Evolutionary conservation across 1,140 invertebrate species (phyloP).

Genomic region (Trichoplusia ni): DNA sequence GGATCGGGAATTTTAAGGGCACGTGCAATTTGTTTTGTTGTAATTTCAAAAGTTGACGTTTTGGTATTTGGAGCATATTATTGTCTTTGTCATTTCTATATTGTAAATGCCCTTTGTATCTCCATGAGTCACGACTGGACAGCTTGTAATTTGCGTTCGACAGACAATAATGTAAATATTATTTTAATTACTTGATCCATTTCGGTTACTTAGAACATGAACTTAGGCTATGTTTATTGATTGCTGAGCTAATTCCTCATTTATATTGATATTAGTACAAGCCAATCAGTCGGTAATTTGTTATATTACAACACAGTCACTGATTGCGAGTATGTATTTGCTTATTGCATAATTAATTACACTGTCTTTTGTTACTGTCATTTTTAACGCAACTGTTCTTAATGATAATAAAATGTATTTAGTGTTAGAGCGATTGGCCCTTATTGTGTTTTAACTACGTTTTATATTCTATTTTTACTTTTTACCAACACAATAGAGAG

Average conservation of each 20-base stretch:
- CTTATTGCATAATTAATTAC: not conserved
- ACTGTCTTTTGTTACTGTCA: too few species aligned
- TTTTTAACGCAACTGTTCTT: too few species aligned
- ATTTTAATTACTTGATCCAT: slow-evolving; percentile 14
- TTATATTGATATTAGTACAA: not conserved
- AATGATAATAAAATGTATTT: too few species aligned
- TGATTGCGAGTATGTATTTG: not conserved
- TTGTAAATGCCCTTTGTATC: slow-evolving; percentile 26
- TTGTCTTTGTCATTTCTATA: slow-evolving; percentile 31
- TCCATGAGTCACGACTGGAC: slow-evolving; percentile 19
- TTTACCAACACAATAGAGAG: slow-evolving; percentile 10
- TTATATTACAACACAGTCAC: too few species aligned
- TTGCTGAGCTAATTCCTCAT: slow-evolving; percentile 5
- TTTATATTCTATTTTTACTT: not conserved
- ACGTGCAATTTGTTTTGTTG: slow-evolving; percentile 54
- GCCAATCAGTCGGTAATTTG: not conserved
- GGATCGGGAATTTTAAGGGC: slow-evolving; percentile 17
- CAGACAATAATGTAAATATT: slow-evolving; percentile 20
- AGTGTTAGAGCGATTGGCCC: too few species aligned
- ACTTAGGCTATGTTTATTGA: slow-evolving; percentile 11
- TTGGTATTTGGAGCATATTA: slow-evolving; percentile 29
- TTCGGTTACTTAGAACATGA: slow-evolving; percentile 14
- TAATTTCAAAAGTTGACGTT: slow-evolving; percentile 30
- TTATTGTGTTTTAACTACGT: too few species aligned
- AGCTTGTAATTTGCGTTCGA: slow-evolving; percentile 9